These are phyloP conservation scores for Hybognathus amarus DNA, from an alignment of 2,797 vertebrate species.

Conservation along the genomic window DNA sequence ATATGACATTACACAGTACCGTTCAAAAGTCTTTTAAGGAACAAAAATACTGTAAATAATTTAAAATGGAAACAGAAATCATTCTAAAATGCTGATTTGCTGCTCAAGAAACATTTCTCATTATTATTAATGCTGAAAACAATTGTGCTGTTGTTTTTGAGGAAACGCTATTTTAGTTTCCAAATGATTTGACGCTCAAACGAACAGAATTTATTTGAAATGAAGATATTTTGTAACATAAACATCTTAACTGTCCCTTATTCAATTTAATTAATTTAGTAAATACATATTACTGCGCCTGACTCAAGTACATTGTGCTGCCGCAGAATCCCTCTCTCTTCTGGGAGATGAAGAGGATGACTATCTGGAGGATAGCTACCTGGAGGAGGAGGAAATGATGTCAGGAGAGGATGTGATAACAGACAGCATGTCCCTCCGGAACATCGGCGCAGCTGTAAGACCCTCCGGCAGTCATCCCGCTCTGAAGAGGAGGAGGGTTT, in stretches of 20 bases:
- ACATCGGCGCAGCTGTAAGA: slow-evolving; percentile 49
- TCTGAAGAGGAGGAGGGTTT: slow-evolving; percentile 79
- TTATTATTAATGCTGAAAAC: too few relatives aligned
- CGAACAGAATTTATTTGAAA: background rate
- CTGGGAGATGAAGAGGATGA: slow-evolving; percentile 78
- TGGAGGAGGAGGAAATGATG: slow-evolving; percentile 80
- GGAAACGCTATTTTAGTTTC: fast-evolving
- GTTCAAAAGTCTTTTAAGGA: background rate
- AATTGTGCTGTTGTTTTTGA: too few relatives aligned
- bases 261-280: background rate
- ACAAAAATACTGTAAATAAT: background rate
- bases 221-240: background rate
- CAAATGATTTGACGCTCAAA: background rate
- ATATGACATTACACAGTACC: background rate
- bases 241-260: background rate
- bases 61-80: background rate
- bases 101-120: background rate
- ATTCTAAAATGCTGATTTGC: background rate
- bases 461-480: slow-evolving; percentile 67
- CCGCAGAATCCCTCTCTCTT: slow-evolving; percentile 74
- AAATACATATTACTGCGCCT: background rate
- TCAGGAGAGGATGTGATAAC: slow-evolving; percentile 75
- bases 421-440: slow-evolving; percentile 66
- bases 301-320: slow-evolving; percentile 2
- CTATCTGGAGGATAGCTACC: slow-evolving; percentile 77